Evolutionary conservation across 2,113 vertebrate species (phyloP), one percentile per base, ranked within the genome.

Genomic region (Sclerurus mexicanus): DNA sequence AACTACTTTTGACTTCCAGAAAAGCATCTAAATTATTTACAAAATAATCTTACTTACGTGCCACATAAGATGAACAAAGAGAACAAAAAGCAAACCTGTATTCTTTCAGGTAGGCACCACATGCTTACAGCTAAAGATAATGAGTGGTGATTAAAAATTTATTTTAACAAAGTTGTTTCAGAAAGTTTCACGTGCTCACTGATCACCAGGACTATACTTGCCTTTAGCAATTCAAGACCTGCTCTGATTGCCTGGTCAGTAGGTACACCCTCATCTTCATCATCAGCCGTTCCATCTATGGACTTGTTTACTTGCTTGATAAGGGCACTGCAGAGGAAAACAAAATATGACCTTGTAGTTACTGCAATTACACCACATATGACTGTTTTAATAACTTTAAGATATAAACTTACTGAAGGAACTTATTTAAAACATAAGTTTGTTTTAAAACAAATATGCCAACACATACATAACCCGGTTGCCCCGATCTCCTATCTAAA

Each of bases 231-330:
- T 91, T 99, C 98, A 86, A 99, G 98, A 80, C 99, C 99, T 46
- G 98, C 99, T 87, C 99, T 98, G 90, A 99, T 99, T 62, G 99
- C 99, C 74, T 99, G 98, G 90, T 99, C 99, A 67, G 98, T 99
- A 69, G 98, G 98, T 44, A 99, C 98, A 50, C 99, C 99, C 82
- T 99, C 99, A 90, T 99, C 98, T 94, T 99, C 99, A 96, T 99
- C 99, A 97, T 99, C 98, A 49, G 98, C 99, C 33, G 99, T 99
- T 85, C 99, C 99, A 95, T 99, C 98, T 96, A 99, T 99, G 53
- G 99, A 99, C 86, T 98, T 99, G 94, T 99, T 99, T 73, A 99
- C 98, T 96, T 99, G 98, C 89, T 99, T 99, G 92, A 99, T 98
- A 89, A 99, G 98, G 59, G 99, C 98, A 97, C 99, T 99, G 85